Conservation (phyloP, 2,797 vertebrate species). For the Arnoldichthys spilopterus region DNA sequence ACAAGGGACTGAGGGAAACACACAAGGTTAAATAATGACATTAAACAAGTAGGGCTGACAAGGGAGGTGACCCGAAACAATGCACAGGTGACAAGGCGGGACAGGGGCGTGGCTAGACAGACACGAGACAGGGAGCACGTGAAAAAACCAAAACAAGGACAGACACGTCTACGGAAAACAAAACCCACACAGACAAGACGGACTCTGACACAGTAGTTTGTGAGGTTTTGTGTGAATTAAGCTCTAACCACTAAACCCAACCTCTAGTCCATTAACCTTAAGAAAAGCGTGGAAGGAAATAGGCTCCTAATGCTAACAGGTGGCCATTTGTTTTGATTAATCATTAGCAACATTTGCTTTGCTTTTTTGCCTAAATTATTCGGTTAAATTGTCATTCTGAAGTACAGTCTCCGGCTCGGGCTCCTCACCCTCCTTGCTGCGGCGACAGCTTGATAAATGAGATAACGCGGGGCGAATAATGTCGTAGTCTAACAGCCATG, state of each 20-base stretch:
- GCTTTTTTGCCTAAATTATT: not conserved
- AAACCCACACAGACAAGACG: no score
- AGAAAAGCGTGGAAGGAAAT: not conserved
- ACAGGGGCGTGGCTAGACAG: no score
- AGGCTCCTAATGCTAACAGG: not conserved
- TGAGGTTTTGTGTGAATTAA: not conserved
- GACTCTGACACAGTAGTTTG: no score
- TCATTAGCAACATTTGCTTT: not conserved
- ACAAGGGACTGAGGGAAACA: no score
- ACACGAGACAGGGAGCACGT: no score
- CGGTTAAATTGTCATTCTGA: not conserved
- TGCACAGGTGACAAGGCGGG: no score
- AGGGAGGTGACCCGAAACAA: no score
- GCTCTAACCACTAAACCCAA: not conserved
- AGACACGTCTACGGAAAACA: no score
- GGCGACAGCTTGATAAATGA: conserved; percentile 56
- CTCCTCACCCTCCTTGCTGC: not conserved
- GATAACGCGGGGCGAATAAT: conserved; percentile 48
- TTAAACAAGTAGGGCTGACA: no score
- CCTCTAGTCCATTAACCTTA: not conserved
- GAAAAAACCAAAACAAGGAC: no score
- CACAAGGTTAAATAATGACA: no score
- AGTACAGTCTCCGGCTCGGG: not conserved
- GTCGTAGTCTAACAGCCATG: conserved; percentile 48
- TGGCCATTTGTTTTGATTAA: not conserved